These are phyloP conservation scores for Apteryx mantelli DNA, from an alignment of 2,113 vertebrate genomes.

Conservation along the genomic window DNA sequence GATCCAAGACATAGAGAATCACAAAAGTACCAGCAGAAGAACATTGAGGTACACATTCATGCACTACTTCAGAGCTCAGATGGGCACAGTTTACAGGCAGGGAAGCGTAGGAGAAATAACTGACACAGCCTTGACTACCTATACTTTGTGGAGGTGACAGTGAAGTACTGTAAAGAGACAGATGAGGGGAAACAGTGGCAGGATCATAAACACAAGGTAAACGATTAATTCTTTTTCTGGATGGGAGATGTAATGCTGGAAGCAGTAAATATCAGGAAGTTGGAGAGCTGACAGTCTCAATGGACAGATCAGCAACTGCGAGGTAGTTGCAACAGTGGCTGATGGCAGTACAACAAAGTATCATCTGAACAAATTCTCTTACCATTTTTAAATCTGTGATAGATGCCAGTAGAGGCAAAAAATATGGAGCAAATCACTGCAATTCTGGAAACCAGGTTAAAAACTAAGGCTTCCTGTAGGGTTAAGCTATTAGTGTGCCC, in stretches of 20 bases:
- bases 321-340: neutral
- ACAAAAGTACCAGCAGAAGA: neutral
- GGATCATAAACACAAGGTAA: neutral
- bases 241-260: neutral
- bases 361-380: neutral
- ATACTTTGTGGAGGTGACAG: neutral
- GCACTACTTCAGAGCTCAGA: neutral
- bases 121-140: neutral
- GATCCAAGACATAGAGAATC: neutral
- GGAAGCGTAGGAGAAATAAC: neutral
- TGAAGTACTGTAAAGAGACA: neutral
- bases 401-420: neutral
- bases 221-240: neutral
- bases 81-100: accelerated
- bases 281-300: neutral
- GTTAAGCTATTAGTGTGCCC: accelerated
- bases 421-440: neutral
- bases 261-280: neutral
- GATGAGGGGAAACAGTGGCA: neutral
- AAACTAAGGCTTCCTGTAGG: neutral
- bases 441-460: neutral
- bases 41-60: neutral
- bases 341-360: neutral
- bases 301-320: neutral
- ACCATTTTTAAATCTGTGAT: neutral